phyloP scores from a whole-genome alignment of 2,113 vertebrate genomes.

The Arvicanthis niloticus region DNA sequence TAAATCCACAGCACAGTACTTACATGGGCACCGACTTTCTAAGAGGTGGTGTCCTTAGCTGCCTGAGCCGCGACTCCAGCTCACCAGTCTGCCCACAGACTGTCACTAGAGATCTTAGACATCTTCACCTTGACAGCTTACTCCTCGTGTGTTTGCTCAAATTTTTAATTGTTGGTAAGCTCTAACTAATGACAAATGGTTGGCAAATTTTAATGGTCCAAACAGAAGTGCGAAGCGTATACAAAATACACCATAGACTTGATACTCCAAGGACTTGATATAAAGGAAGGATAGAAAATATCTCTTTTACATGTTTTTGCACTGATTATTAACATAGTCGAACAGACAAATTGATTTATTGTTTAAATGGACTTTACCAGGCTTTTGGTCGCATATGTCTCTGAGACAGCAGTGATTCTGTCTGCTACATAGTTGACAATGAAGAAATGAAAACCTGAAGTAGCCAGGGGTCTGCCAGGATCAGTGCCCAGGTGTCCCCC shows the following conservation, averaged over 20 bases:
- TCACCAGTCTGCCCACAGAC: neutral
- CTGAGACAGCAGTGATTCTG: neutral
- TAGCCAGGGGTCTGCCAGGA: neutral
- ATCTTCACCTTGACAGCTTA: neutral
- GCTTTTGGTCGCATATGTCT: neutral
- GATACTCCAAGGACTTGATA: neutral
- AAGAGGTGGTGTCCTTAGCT: fast-evolving
- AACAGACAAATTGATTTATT: neutral
- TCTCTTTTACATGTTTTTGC: neutral
- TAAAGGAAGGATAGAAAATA: neutral
- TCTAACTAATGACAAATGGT: neutral
- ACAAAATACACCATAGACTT: neutral
- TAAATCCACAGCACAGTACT: fast-evolving
- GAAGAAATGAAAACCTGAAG: neutral
- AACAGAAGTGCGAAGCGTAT: neutral
- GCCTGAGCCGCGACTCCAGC: fast-evolving
- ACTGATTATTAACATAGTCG: neutral
- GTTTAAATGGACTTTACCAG: neutral
- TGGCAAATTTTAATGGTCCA: neutral
- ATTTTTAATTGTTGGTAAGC: neutral
- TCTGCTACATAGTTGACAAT: neutral
- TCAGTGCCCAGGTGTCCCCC: neutral
- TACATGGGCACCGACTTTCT: neutral
- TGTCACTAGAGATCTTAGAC: neutral
- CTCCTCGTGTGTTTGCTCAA: neutral